phyloP scores from a whole-genome alignment of 2,113 vertebrate species.

The Spheniscus mendiculus region DNA sequence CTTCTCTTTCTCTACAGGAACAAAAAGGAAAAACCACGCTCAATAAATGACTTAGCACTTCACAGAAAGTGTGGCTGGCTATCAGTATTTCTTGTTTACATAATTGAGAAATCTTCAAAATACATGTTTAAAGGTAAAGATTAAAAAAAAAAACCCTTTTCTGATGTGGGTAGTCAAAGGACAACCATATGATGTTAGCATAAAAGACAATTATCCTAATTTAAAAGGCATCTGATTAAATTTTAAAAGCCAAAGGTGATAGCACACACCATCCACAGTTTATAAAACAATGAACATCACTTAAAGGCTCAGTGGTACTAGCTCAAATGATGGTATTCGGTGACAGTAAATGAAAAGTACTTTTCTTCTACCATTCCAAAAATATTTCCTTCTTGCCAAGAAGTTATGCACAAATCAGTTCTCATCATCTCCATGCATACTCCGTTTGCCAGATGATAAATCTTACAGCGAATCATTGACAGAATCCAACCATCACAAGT shows the following conservation, averaged over 20 bases:
- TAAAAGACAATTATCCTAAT: not conserved
- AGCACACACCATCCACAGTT: not conserved
- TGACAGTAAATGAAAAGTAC: not conserved
- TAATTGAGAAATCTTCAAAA: not conserved
- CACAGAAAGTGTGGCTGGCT: not conserved
- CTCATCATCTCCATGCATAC: slow-evolving; percentile 6
- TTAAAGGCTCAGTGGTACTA: not conserved
- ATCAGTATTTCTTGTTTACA: not conserved
- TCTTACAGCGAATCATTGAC: not conserved
- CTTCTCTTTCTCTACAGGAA: not conserved
- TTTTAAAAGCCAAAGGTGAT: not conserved
- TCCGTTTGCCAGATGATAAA: not conserved
- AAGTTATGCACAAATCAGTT: slow-evolving; percentile 45
- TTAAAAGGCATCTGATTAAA: not conserved
- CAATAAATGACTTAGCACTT: not conserved
- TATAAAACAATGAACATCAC: not conserved
- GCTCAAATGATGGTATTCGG: not conserved
- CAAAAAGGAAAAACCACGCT: not conserved
- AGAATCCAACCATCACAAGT: not conserved
- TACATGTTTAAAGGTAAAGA: not conserved
- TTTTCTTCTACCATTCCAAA: not conserved
- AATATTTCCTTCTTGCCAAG: not conserved
- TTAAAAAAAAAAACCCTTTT: not conserved
- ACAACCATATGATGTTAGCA: not conserved
- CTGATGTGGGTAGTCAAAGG: not conserved